phyloP scores from a whole-genome alignment of 1,140 invertebrate genomes.

The Portunus trituberculatus region DNA sequence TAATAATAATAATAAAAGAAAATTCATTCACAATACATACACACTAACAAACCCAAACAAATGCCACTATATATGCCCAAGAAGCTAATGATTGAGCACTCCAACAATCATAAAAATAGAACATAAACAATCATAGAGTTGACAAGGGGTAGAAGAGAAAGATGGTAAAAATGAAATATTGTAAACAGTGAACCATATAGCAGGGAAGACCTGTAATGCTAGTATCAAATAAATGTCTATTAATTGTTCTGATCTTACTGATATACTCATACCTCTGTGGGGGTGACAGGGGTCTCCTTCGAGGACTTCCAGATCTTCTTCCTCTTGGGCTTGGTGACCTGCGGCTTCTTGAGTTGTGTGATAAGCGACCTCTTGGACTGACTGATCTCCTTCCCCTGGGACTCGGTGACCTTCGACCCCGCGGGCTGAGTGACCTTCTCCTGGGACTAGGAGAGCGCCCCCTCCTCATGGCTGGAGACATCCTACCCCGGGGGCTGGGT shows the following conservation, averaged over 20 bases:
- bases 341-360: constrained; percentile 73
- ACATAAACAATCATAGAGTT: no score
- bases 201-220: no score
- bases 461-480: constrained; percentile 62
- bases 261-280: constrained; percentile 57
- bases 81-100: no score
- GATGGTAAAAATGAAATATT: no score
- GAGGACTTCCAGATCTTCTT: constrained; percentile 69
- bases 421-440: constrained; percentile 59
- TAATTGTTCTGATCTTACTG: neutral
- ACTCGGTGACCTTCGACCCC: constrained; percentile 55
- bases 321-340: constrained; percentile 64
- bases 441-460: constrained; percentile 65
- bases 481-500: constrained; percentile 76
- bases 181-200: no score
- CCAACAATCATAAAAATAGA: no score
- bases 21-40: no score
- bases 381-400: constrained; percentile 69
- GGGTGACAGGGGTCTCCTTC: constrained; percentile 55
- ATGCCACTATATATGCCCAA: no score
- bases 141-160: no score
- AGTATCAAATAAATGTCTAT: neutral
- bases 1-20: no score
- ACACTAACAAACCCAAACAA: no score
- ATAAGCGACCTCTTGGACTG: constrained; percentile 64